Evolutionary conservation across 2,113 vertebrate genomes (phyloP).

Genomic region (Melospiza georgiana): DNA sequence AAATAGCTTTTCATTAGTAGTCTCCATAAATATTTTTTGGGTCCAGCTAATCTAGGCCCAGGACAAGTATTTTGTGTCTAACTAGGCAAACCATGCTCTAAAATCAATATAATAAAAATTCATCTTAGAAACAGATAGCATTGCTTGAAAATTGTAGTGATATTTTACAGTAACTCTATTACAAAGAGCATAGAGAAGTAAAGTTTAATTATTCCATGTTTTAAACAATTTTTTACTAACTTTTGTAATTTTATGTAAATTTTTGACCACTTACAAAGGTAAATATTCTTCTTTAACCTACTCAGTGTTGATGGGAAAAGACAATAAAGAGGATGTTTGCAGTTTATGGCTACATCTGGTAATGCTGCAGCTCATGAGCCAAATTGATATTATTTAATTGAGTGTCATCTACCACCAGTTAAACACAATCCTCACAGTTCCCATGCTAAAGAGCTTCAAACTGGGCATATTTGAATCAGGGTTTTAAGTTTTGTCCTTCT

Average conservation of each 20-base stretch:
- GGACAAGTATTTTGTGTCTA: neutral
- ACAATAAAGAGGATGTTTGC: neutral
- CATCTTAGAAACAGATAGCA: neutral
- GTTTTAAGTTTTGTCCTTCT: slow-evolving; percentile 39
- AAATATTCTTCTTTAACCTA: slow-evolving; percentile 1
- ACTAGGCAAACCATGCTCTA: neutral
- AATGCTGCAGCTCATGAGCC: neutral
- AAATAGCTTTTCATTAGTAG: neutral
- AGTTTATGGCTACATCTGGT: neutral
- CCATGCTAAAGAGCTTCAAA: slow-evolving; percentile 46
- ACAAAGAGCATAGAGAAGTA: neutral
- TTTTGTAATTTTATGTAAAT: neutral
- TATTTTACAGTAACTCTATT: neutral
- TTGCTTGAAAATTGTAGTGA: neutral
- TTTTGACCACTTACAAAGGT: neutral
- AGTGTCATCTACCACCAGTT: neutral
- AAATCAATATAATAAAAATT: neutral
- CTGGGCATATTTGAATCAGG: slow-evolving; percentile 15
- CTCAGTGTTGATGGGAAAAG: neutral
- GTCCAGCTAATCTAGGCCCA: neutral
- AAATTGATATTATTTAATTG: neutral
- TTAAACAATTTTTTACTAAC: neutral
- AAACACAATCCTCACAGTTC: neutral
- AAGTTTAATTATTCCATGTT: neutral
- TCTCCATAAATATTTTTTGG: neutral